Evolutionary conservation across 2,113 vertebrate genomes (phyloP).

Genomic region (Corydoras sp.): DNA sequence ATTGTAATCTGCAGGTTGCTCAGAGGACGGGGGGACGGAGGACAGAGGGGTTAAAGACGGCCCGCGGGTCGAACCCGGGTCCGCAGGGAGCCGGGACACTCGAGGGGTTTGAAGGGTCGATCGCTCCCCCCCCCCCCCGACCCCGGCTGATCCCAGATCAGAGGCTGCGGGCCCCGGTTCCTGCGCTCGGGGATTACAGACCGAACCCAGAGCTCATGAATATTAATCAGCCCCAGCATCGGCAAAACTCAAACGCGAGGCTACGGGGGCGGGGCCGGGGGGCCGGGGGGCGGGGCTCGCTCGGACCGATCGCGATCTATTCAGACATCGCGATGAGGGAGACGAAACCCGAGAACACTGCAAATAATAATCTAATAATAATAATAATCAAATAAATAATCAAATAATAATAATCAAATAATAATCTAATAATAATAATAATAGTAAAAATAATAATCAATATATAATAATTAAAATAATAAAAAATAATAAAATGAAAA

Average conservation of each 20-base stretch:
- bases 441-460: too few species aligned
- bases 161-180: constrained; percentile 8
- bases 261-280: not conserved
- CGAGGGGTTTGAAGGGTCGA: not conserved
- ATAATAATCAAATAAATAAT: too few species aligned
- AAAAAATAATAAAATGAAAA: too few species aligned
- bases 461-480: too few species aligned
- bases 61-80: constrained; percentile 15
- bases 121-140: constrained; percentile 19
- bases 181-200: constrained; percentile 3
- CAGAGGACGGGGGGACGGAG: too few species aligned
- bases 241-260: not conserved
- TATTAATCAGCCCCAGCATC: constrained; percentile 18
- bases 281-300: not conserved
- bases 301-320: not conserved
- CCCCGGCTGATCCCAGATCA: constrained; percentile 30
- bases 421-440: too few species aligned
- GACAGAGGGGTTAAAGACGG: not conserved
- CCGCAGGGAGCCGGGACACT: not conserved
- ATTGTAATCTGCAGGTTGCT: too few species aligned
- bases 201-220: constrained; percentile 25
- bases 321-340: too few species aligned
- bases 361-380: too few species aligned
- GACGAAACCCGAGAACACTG: too few species aligned
- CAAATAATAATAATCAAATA: too few species aligned